These are phyloP conservation scores for Cataglyphis cursor DNA, from an alignment of 2,888 invertebrate genomes.

Conservation along the genomic window DNA sequence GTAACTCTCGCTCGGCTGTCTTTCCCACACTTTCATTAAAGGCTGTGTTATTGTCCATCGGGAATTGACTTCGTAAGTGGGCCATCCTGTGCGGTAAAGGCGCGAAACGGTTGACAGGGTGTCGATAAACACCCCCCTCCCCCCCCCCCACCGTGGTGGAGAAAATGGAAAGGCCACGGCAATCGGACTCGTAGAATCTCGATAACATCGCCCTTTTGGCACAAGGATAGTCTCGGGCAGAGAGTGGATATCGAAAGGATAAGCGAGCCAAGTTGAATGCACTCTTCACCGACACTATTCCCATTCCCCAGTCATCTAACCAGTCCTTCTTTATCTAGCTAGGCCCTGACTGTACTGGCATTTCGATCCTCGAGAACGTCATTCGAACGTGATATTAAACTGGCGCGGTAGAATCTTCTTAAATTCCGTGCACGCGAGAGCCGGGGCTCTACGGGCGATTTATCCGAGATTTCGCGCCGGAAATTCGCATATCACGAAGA, in stretches of 20 bases:
- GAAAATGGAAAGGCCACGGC: conserved; percentile 75
- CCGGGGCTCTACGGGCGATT: not conserved
- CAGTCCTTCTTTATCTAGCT: conserved; percentile 32
- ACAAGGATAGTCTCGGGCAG: not conserved
- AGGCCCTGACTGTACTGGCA: conserved; percentile 28
- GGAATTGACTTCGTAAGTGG: conserved; percentile 78
- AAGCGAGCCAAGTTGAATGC: conserved; percentile 54
- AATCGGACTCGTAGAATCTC: conserved; percentile 76
- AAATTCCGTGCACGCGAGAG: conserved; percentile 2
- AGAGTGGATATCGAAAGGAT: not conserved
- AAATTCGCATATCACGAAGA: conserved; percentile 24
- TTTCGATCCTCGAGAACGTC: conserved; percentile 67
- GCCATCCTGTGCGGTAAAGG: conserved; percentile 69
- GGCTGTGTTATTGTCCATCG: conserved; percentile 76
- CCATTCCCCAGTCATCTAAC: conserved; percentile 63
- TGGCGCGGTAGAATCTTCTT: conserved; percentile 40
- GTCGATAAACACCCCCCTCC: conserved; percentile 74
- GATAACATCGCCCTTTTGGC: conserved; percentile 73
- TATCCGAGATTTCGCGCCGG: not conserved
- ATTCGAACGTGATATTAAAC: conserved; percentile 67
- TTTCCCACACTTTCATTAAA: conserved; percentile 53
- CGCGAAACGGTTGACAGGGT: conserved; percentile 79
- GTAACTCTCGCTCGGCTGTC: conserved; percentile 47
- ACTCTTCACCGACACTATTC: conserved; percentile 11
- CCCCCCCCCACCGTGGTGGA: conserved; percentile 70